phyloP scores from a whole-genome alignment of 2,888 invertebrate species.

The Hypselothyrea guttata region DNA sequence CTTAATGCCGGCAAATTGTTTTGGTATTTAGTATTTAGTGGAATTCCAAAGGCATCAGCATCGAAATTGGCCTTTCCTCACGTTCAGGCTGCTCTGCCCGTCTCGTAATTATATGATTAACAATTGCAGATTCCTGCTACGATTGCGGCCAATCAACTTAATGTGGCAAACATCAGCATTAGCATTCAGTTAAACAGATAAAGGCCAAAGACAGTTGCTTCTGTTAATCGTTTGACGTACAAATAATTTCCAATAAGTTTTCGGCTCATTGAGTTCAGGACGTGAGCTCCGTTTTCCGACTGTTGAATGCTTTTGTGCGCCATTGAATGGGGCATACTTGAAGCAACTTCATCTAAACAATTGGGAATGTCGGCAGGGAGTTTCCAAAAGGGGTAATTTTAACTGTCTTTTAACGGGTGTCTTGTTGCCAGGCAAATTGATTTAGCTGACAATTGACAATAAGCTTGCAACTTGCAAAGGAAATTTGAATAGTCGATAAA shows the following conservation, averaged over 20 bases:
- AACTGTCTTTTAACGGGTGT: constrained; percentile 5
- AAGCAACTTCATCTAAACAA: constrained; percentile 8
- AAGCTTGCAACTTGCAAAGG: no score
- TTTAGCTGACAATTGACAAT: no score
- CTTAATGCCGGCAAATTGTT: constrained; percentile 39
- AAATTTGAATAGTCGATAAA: no score
- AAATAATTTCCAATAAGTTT: constrained; percentile 76
- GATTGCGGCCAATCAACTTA: constrained; percentile 70
- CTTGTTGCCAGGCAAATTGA: background rate
- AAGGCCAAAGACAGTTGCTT: constrained; percentile 28
- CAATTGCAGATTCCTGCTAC: constrained; percentile 64
- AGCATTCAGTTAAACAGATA: constrained; percentile 54
- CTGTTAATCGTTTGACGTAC: constrained; percentile 71
- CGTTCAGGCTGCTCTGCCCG: constrained; percentile 22
- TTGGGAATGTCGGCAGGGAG: background rate
- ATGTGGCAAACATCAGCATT: constrained; percentile 71
- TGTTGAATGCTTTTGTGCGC: constrained; percentile 15
- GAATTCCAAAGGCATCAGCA: constrained; percentile 32
- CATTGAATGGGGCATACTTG: constrained; percentile 5
- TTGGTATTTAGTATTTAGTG: constrained; percentile 48
- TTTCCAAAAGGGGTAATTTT: constrained; percentile 13
- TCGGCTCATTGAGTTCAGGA: constrained; percentile 72
- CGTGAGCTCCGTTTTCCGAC: constrained; percentile 48
- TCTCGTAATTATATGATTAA: constrained; percentile 63
- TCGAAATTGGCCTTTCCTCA: constrained; percentile 42